A percentile compares a stretch with the other conserved stretches of the same genome.
Evolutionary conservation across 2,113 vertebrate species (phyloP).

Genomic region (Nymphicus hollandicus): DNA sequence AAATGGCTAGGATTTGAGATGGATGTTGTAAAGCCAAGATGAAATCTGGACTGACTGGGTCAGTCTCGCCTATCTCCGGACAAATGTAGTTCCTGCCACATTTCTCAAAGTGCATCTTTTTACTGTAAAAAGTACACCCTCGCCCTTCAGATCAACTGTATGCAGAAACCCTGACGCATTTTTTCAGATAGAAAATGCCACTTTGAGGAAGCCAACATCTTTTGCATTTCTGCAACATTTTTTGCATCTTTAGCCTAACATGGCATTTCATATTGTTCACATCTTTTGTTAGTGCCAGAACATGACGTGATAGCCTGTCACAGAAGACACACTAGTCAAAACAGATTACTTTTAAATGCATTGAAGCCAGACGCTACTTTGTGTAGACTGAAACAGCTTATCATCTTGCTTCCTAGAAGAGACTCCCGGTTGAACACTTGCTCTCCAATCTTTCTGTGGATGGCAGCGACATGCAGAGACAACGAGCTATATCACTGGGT

Average conservation of each 20-base stretch:
- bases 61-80: not conserved
- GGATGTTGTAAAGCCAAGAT: not conserved
- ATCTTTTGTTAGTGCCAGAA: constrained; percentile 50
- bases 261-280: constrained; percentile 45
- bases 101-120: not conserved
- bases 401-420: not conserved
- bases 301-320: constrained; percentile 37
- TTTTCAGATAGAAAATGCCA: not conserved
- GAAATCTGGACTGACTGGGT: not conserved
- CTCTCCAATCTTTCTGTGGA: not conserved
- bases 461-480: not conserved
- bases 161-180: not conserved
- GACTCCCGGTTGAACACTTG: not conserved
- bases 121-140: not conserved
- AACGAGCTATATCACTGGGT: not conserved
- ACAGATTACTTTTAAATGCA: constrained; percentile 28
- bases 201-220: not conserved
- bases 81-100: not conserved
- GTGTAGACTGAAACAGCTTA: not conserved
- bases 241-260: constrained; percentile 29
- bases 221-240: constrained; percentile 5
- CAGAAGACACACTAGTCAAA: constrained; percentile 30
- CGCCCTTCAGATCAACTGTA: not conserved
- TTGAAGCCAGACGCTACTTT: constrained; percentile 16
- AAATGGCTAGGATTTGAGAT: not conserved